phyloP scores from a whole-genome alignment of 64 coral and sea anemone species.

The Dendronephthya gigantea region DNA sequence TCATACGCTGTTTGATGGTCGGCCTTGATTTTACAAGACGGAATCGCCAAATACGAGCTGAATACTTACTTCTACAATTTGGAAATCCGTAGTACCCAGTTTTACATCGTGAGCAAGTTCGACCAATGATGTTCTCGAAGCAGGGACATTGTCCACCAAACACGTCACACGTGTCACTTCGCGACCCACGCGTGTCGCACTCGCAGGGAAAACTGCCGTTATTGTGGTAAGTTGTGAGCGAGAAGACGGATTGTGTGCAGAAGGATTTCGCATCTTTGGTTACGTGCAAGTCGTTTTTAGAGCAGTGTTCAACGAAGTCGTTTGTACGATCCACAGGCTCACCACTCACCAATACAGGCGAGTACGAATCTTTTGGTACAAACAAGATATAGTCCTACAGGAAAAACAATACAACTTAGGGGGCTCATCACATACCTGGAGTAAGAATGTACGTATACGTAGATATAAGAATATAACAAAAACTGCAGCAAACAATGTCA shows the following conservation, averaged over 20 bases:
- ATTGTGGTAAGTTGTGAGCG: slow-evolving; percentile 65
- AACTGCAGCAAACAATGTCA: too few relatives aligned
- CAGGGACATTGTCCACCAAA: slow-evolving; percentile 93
- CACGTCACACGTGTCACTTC: slow-evolving; percentile 46
- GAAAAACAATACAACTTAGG: slow-evolving; percentile 11
- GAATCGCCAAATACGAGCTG: too few relatives aligned
- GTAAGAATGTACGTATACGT: too few relatives aligned
- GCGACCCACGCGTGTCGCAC: slow-evolving; percentile 55
- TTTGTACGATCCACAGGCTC: slow-evolving; percentile 41
- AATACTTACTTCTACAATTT: slow-evolving; percentile 75
- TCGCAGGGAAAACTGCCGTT: slow-evolving; percentile 62
- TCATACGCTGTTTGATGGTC: too few relatives aligned
- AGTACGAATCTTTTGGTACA: slow-evolving; percentile 54
- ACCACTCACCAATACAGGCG: slow-evolving; percentile 38
- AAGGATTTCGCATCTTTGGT: slow-evolving; percentile 26
- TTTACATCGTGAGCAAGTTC: slow-evolving; percentile 73
- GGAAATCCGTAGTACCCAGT: slow-evolving; percentile 97
- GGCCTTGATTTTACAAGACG: too few relatives aligned
- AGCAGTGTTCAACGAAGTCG: slow-evolving; percentile 58
- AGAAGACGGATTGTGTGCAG: slow-evolving; percentile 65
- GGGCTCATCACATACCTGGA: too few relatives aligned
- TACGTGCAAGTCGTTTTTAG: slow-evolving; percentile 54
- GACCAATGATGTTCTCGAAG: slow-evolving; percentile 75
- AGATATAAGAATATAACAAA: too few relatives aligned
- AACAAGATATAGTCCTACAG: slow-evolving; percentile 63